Evolutionary conservation across 2,113 vertebrate species (phyloP).

Genomic region (Formicarius rufipectus): DNA sequence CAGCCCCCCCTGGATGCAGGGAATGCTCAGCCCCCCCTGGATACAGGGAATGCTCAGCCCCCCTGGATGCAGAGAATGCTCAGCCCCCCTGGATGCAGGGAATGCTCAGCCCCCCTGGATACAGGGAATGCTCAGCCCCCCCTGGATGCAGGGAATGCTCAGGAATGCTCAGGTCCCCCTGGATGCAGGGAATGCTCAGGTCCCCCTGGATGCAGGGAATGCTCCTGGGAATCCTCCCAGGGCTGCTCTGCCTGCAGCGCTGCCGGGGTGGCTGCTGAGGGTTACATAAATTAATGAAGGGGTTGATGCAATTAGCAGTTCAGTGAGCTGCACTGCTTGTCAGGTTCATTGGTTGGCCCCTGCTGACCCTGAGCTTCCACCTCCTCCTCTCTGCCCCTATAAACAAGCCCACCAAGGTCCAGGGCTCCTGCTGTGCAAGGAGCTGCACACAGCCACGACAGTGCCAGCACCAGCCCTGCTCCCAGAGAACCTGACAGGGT

Average conservation of each 20-base stretch:
- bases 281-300: slow-evolving; percentile 39
- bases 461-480: neutral
- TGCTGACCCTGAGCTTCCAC: neutral
- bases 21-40: neutral
- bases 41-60: too few relatives aligned
- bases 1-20: too few relatives aligned
- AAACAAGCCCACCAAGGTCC: neutral
- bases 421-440: neutral
- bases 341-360: neutral
- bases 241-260: neutral
- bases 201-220: too few relatives aligned
- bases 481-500: neutral
- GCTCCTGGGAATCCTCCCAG: neutral
- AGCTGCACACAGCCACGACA: neutral
- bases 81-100: neutral
- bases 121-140: too few relatives aligned
- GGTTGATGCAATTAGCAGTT: neutral
- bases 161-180: too few relatives aligned
- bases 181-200: too few relatives aligned
- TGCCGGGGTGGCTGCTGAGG: neutral
- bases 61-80: too few relatives aligned
- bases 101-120: too few relatives aligned
- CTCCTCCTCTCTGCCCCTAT: neutral
- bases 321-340: neutral
- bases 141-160: too few relatives aligned